These are phyloP conservation scores for Drosophila aff. DNA, from an alignment of 1,140 invertebrate genomes.

Conservation along the genomic window DNA sequence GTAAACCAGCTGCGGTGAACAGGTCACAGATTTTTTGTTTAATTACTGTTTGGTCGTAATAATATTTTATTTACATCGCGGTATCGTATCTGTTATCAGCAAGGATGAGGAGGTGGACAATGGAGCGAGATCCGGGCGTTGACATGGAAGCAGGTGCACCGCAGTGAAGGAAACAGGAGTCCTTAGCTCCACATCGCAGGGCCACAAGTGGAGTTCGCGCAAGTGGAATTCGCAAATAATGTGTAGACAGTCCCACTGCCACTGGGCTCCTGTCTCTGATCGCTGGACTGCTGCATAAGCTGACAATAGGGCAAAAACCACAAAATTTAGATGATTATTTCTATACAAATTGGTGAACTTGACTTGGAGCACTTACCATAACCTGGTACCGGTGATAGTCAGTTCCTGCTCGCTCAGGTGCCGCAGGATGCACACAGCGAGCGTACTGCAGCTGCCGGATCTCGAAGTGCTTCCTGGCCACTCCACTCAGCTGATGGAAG, in stretches of 20 bases:
- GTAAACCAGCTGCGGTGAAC: no score
- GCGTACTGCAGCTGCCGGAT: constrained; percentile 65
- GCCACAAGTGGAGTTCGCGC: constrained; percentile 3
- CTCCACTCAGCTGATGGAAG: constrained; percentile 50
- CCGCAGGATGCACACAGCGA: constrained; percentile 56
- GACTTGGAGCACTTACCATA: constrained; percentile 26
- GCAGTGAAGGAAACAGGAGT: constrained; percentile 12
- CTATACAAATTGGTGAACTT: not conserved
- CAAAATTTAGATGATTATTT: not conserved
- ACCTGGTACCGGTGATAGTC: constrained; percentile 26
- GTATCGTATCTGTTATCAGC: no score
- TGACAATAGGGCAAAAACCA: constrained; percentile 48
- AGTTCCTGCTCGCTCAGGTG: constrained; percentile 31
- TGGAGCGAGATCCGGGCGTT: no score
- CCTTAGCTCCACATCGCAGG: constrained; percentile 68
- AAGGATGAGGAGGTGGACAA: no score
- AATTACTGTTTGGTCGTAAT: no score
- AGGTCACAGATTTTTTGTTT: no score
- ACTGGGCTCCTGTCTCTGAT: constrained; percentile 74
- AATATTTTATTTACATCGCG: no score
- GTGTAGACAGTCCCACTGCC: constrained; percentile 73
- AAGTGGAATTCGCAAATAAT: constrained; percentile 59
- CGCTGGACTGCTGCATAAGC: constrained; percentile 64
- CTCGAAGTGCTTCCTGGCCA: constrained; percentile 54
- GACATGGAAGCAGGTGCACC: no score